Conservation (phyloP, 2,888 invertebrate genomes). For the Sinodicranocentrus sp. region DNA sequence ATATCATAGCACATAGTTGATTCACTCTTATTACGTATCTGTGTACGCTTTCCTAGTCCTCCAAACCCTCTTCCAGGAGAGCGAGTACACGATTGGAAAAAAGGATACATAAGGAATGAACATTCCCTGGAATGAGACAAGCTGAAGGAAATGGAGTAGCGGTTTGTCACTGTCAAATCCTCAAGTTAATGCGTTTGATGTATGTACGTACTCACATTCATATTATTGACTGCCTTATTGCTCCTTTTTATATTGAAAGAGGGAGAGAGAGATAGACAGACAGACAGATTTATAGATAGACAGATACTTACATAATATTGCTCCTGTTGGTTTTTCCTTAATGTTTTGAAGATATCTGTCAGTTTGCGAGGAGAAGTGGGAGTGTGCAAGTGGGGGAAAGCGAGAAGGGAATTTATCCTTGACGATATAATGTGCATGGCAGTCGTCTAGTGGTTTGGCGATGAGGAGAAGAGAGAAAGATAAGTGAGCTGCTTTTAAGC, state of each 20-base stretch:
- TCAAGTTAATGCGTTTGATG: constrained; percentile 76
- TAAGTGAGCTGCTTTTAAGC: constrained; percentile 15
- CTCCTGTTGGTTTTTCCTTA: constrained; percentile 42
- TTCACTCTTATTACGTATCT: too few species aligned
- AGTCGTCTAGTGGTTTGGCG: neutral
- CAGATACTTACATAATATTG: constrained; percentile 48
- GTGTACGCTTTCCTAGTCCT: too few species aligned
- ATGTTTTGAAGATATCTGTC: constrained; percentile 55
- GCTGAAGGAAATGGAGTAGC: constrained; percentile 75
- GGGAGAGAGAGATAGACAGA: constrained; percentile 27
- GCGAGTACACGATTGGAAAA: constrained; percentile 8
- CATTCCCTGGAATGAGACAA: constrained; percentile 70
- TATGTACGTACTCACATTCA: constrained; percentile 33
- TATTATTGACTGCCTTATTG: constrained; percentile 50
- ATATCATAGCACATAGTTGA: neutral
- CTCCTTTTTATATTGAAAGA: constrained; percentile 7
- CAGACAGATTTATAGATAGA: constrained; percentile 59
- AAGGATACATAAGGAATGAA: constrained; percentile 55
- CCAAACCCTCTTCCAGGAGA: too few species aligned
- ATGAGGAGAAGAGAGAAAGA: constrained; percentile 10
- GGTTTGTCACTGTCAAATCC: constrained; percentile 76
- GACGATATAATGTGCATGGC: constrained; percentile 54
- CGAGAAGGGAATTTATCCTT: constrained; percentile 55
- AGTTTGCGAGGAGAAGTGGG: constrained; percentile 26
- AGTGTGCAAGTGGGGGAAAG: neutral